Evolutionary conservation across 1,140 invertebrate genomes (phyloP), one percentile per base, ranked within the genome.

Genomic region (Akabosia matsudoensis): DNA sequence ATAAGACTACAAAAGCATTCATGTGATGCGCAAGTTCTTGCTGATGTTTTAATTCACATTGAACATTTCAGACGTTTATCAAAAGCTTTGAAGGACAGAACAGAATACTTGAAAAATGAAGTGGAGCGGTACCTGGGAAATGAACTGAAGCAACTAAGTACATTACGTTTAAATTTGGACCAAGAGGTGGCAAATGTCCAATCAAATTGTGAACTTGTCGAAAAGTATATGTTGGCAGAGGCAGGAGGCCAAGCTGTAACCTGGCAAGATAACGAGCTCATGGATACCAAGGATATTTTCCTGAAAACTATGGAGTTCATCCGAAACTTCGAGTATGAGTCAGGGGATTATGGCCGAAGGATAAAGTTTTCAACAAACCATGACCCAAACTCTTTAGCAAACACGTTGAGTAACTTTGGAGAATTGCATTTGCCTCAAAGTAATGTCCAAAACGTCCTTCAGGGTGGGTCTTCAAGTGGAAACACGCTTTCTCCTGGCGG

Each of bases 151-250:
- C 70, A 72, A 45, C 70, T 72, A 28, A 72, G 70, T 34, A 90
- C 91, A 74, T 86, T 97, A n/a, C 95, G 96, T 86, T 93, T 96
- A 85, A 96, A 96, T 85, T 86, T 97, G 76, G 94, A 97, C 83
- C 89, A 92, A 83, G 96, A 98, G 86, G 91, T 97, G 82, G 90
- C 90, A 67, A 98, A 97, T 85, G 96, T 98, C 76, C 89, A 91
- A 81, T 95, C 93, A 83, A 98, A 98, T 85, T 97, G 95, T 87
- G 96, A 98, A 85, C 88, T 97, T 77, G 94, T 94, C n/a, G 96
- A 98, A 86, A 94, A 94, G 85, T 91, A 95, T 86, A 92, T 96
- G 89, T 91, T 91, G 83, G 91, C 94, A 82, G 92, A 92, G 79
- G 82, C 3, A 14, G 56, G 56, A 64, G 33, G 81, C 16, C 1